phyloP scores from a whole-genome alignment of 1,140 invertebrate genomes.

The Acarapis woodi region DNA sequence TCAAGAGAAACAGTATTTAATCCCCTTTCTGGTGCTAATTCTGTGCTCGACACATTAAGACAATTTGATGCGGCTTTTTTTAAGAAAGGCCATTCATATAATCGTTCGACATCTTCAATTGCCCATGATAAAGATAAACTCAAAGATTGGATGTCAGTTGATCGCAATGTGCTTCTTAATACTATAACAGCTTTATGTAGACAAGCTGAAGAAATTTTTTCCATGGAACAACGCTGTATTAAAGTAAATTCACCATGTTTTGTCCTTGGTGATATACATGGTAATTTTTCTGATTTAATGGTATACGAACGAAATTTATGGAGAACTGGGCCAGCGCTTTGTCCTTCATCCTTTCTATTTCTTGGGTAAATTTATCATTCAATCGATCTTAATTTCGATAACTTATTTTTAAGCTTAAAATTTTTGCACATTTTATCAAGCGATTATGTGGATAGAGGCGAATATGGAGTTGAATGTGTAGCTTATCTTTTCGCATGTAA shows the following conservation, averaged over 20 bases:
- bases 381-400: too few species aligned
- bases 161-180: background rate
- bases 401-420: too few species aligned
- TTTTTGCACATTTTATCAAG: too few species aligned
- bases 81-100: background rate
- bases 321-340: constrained; percentile 25
- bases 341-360: constrained; percentile 28
- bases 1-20: constrained; percentile 2
- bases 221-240: background rate
- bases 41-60: background rate
- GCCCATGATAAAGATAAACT: background rate
- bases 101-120: background rate
- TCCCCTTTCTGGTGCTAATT: constrained; percentile 3
- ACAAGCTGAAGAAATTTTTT: background rate
- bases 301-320: constrained; percentile 29
- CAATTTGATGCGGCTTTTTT: constrained; percentile 1
- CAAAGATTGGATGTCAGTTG: background rate
- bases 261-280: constrained; percentile 23
- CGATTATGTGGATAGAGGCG: constrained; percentile 34
- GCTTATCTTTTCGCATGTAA: constrained; percentile 31
- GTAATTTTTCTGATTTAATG: constrained; percentile 26
- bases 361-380: too few species aligned
- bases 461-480: constrained; percentile 24
- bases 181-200: background rate
- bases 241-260: constrained; percentile 2